Base-by-base conservation (phyloP, 1,140 invertebrate genomes). In the Plectus sambesii region DNA sequence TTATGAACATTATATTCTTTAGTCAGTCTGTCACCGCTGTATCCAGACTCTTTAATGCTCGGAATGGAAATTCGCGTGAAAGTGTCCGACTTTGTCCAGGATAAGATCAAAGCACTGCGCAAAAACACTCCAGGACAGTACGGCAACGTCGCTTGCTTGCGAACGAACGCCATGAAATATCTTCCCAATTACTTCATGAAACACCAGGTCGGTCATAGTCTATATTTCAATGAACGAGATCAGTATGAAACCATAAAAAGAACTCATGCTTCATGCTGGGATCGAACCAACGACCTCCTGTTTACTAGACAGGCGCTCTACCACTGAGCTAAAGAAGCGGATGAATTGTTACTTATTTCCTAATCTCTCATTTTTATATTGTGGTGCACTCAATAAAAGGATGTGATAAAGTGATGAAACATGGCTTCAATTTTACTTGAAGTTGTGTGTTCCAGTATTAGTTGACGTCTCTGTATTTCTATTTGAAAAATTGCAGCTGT, bases 51-150 rank as follows among this genome's bases (percentile, higher is more conserved):
- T 33, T 70, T 90, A 39, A 87, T 94, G 70, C 72, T 99, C 30
- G 94, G 94, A 42, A 81, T 99, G 80, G 94, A 99, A 75, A 98
- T 99, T 52, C 77, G 94, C 48, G 85, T 97, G 0, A 98, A 99
- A 77, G 88, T 94, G 1, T 92, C 88, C 0, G 87, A 97, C 69
- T 99, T 94, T 79, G 94, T 98, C 1, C 83, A 84, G 73, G 88
- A 98, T 69, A 78, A 87, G 60, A 92, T 99, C 22, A 76, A 79
- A 56, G 90, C 89, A 1, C 73, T 98, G 30, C 75, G 93, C 40
- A 72, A 72, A 2, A 78, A 86, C 58, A 68, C 85, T 72, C 75
- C 79, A 8, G 81, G 80, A 12, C 66, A 81, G 47, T 98, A 89
- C 73, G 76, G 83, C 61, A 99, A 99, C 73, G 84, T 99, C 66